Base-by-base conservation (phyloP, 2,888 invertebrate species). In the Matsumyia berberina region DNA sequence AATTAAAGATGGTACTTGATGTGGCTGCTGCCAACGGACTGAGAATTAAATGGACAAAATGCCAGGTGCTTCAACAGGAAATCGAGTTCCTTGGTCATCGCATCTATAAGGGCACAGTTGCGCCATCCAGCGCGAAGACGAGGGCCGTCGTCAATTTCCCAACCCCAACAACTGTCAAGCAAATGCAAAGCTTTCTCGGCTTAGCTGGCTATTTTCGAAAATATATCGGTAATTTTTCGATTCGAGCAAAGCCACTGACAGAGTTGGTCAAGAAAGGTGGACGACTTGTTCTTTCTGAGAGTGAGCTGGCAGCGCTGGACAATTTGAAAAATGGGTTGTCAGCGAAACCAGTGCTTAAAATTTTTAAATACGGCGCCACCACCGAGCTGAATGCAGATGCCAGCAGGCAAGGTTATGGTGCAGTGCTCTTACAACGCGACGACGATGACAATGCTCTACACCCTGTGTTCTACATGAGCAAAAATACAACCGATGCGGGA, bases 41-140 rank as follows among this genome's bases (percentile, higher is more conserved):
- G 4, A 37, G 58, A 24, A 79, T 80, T 17, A 72, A 86, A 46
- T 85, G 78, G 80, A 66, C 37, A 39, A 86, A 81, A 39, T 86
- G 81, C 37, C 86, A 82, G 17, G 49, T 87, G 33, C 46, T 83
- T 1, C 49, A 82, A 24, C 12, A 57, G 37, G 69, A 86, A 33
- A 73, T 86, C 11, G 60, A 87, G n/a, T 86, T 66, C 15, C 69
- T 86, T 12, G 78, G 78, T 0, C 78, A 82, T 51, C 11, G 37
- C 8, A 81, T 86, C 6, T 44, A 5, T 9, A 58, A 72, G 2
- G 69, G 73, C 4, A 70, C 33, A 11, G 64, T 78, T 35, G 15
- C 51, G 4, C 77, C 86, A 24, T 80, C 69, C 8, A 29, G 11
- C 9, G 49, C 15, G 19, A 81, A 81, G 37, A 74, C 9, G 9